A percentile compares a stretch with the other conserved stretches of the same genome.
phyloP scores from a whole-genome alignment of 2,888 invertebrate genomes.

The Onthophagus sagittarius region DNA sequence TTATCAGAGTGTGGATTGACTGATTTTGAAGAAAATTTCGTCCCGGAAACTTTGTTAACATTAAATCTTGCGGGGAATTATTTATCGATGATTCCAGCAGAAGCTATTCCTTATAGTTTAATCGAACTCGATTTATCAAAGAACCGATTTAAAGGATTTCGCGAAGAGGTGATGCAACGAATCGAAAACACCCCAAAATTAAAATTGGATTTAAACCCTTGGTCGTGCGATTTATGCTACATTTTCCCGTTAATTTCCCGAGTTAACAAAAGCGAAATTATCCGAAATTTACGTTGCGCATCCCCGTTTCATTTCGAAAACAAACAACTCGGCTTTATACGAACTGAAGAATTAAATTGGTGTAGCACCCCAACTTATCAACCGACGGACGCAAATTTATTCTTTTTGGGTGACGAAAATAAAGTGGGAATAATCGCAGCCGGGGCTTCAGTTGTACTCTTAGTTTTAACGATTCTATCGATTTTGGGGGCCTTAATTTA shows the following conservation, averaged over 20 bases:
- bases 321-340: slow-evolving; percentile 45
- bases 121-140: slow-evolving; percentile 67
- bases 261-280: slow-evolving; percentile 52
- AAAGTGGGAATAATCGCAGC: slow-evolving; percentile 54
- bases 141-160: slow-evolving; percentile 65
- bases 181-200: slow-evolving; percentile 36
- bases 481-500: slow-evolving; percentile 58
- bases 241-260: slow-evolving; percentile 59
- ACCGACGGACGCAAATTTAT: slow-evolving; percentile 51
- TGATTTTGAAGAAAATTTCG: slow-evolving; percentile 55
- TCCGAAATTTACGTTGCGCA: slow-evolving; percentile 56
- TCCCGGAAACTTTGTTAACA: slow-evolving; percentile 54
- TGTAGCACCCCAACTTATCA: slow-evolving; percentile 55
- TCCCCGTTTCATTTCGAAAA: slow-evolving; percentile 59
- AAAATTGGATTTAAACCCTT: slow-evolving; percentile 59
- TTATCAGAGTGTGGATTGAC: slow-evolving; percentile 58
- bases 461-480: slow-evolving; percentile 49
- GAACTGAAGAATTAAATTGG: slow-evolving; percentile 49
- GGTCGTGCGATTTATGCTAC: slow-evolving; percentile 68
- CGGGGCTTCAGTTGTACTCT: slow-evolving; percentile 55
- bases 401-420: slow-evolving; percentile 53
- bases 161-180: slow-evolving; percentile 48
- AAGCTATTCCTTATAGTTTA: slow-evolving; percentile 54
- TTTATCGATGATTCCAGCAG: slow-evolving; percentile 56
- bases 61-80: slow-evolving; percentile 72